phyloP scores from a whole-genome alignment of 2,797 vertebrate species.

The Oryzias dopingdopingensis region DNA sequence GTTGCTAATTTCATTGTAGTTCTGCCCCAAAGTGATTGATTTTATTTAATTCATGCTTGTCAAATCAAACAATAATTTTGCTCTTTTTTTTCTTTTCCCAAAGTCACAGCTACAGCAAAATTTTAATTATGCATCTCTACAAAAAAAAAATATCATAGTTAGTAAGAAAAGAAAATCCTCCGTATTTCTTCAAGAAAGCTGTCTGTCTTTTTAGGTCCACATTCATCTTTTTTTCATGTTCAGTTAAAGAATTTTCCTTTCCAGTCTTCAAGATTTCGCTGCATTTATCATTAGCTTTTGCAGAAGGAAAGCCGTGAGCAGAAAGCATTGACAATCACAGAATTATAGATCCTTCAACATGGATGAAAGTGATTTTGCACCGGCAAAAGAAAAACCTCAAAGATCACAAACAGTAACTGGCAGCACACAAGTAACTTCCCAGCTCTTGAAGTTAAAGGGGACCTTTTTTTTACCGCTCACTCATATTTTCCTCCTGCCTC shows the following conservation, averaged over 20 bases:
- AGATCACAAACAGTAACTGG: slow-evolving; percentile 63
- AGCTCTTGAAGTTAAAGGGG: slow-evolving; percentile 69
- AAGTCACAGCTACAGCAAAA: too few species aligned
- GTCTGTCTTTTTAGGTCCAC: slow-evolving; percentile 1
- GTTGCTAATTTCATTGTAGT: too few species aligned
- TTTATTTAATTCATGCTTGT: too few species aligned
- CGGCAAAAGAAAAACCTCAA: slow-evolving; percentile 55
- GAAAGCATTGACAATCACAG: slow-evolving; percentile 65
- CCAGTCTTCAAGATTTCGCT: slow-evolving; percentile 26
- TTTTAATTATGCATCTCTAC: too few species aligned
- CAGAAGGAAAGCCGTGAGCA: slow-evolving; percentile 42
- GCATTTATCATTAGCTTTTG: slow-evolving; percentile 55
- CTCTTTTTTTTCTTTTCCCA: not conserved
- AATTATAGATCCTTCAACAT: slow-evolving; percentile 48
- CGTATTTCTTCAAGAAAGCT: too few species aligned
- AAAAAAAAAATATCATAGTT: too few species aligned
- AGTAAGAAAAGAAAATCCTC: too few species aligned
- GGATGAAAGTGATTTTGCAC: slow-evolving; percentile 59
- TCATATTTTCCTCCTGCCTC: slow-evolving; percentile 64
- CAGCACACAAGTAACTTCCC: slow-evolving; percentile 66
- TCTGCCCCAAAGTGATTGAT: not conserved
- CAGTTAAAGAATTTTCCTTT: slow-evolving; percentile 41
- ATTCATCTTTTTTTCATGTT: slow-evolving; percentile 18
- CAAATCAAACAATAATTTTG: slow-evolving; percentile 8
- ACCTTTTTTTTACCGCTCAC: slow-evolving; percentile 53